phyloP scores from a whole-genome alignment of 2,113 vertebrate species.

The Zingel zingel region DNA sequence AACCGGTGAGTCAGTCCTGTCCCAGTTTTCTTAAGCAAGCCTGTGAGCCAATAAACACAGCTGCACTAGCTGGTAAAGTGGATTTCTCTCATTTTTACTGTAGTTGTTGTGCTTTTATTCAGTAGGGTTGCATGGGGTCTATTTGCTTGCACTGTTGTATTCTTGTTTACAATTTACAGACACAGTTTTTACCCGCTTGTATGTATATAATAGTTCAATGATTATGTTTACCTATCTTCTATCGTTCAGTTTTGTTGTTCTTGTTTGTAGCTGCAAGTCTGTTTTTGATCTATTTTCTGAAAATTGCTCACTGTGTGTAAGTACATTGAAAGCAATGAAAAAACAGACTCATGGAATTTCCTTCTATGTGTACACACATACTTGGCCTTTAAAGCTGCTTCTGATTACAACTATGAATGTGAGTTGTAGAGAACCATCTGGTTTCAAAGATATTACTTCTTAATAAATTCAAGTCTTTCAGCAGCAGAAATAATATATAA shows the following conservation, averaged over 20 bases:
- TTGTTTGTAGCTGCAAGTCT: neutral
- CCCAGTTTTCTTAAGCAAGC: neutral
- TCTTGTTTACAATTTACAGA: neutral
- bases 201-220: no score
- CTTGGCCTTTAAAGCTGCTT: neutral
- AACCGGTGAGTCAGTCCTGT: slow-evolving; percentile 89
- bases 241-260: neutral
- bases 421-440: slow-evolving; percentile 8
- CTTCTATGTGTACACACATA: neutral
- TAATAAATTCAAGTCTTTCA: slow-evolving; percentile 44
- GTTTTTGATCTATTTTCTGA: neutral
- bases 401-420: slow-evolving; percentile 23
- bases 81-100: slow-evolving; percentile 6
- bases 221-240: neutral
- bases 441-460: slow-evolving; percentile 33
- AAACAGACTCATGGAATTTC: neutral
- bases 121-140: neutral
- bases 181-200: no score
- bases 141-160: slow-evolving; percentile 9
- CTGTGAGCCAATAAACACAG: slow-evolving; percentile 9
- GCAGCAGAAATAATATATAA: slow-evolving; percentile 28
- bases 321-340: neutral
- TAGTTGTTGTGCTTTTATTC: slow-evolving; percentile 7
- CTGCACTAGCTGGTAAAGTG: slow-evolving; percentile 4
- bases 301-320: neutral